A percentile compares a stretch with the other conserved stretches of the same genome.
phyloP scores from a whole-genome alignment of 2,113 vertebrate species.

The Arvicanthis niloticus region DNA sequence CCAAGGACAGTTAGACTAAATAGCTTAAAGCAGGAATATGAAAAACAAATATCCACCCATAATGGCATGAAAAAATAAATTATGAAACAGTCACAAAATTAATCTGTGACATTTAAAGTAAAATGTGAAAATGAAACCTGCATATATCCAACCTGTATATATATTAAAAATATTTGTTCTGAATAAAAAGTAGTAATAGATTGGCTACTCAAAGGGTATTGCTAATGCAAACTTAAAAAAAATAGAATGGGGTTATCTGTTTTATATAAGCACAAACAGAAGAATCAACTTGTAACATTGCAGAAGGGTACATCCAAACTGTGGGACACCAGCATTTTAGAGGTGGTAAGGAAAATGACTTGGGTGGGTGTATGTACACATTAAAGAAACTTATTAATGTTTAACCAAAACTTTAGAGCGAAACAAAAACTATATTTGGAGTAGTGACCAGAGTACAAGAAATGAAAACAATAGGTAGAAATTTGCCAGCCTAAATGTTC shows the following conservation, averaged over 20 bases:
- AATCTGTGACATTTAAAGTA: not conserved
- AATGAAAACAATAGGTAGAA: not conserved
- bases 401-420: conserved; percentile 1
- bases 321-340: not conserved
- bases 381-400: conserved; percentile 8
- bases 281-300: not conserved
- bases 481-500: not conserved
- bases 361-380: not conserved
- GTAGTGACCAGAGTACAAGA: not conserved
- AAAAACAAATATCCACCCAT: not conserved
- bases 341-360: not conserved
- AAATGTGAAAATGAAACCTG: conserved; percentile 36
- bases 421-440: not conserved
- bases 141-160: not conserved
- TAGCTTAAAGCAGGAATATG: not conserved
- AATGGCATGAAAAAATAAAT: not conserved
- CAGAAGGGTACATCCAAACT: not conserved
- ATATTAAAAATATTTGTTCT: not conserved
- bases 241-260: not conserved
- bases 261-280: not conserved
- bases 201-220: not conserved
- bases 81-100: not conserved
- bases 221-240: not conserved
- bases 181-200: not conserved
- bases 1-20: conserved; percentile 9